phyloP scores from a whole-genome alignment of 2,113 vertebrate genomes.

The Rostratula benghalensis region DNA sequence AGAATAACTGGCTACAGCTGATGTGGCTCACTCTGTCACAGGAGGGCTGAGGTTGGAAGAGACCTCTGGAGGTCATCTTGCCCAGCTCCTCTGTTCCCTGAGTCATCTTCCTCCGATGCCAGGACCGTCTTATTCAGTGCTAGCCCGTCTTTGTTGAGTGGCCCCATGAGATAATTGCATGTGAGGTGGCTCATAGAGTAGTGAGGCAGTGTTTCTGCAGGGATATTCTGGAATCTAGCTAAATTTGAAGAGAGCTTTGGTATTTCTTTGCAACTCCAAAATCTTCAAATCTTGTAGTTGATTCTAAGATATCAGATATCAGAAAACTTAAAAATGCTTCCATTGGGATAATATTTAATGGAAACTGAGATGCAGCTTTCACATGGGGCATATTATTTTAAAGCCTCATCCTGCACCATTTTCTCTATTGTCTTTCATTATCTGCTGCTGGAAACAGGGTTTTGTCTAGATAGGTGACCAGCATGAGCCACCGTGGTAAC shows the following conservation, averaged over 20 bases:
- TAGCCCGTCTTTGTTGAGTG: not conserved
- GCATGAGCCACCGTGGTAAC: not conserved
- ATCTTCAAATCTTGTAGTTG: not conserved
- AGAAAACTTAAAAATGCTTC: not conserved
- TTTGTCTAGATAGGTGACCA: not conserved
- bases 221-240: not conserved
- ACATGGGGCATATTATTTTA: not conserved
- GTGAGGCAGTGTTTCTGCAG: not conserved
- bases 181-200: not conserved
- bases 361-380: not conserved
- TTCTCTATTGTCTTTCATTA: not conserved
- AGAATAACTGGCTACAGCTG: not conserved
- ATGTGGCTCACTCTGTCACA: not conserved
- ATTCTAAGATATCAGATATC: not conserved
- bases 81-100: not conserved
- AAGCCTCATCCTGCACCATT: not conserved
- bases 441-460: not conserved
- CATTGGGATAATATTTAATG: not conserved
- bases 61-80: not conserved
- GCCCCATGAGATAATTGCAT: fast-evolving
- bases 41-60: not conserved
- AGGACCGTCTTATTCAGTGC: not conserved
- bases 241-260: not conserved
- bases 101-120: not conserved
- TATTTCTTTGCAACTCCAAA: not conserved